Percentiles rank a stretch among this genome's conserved stretches.
These are phyloP conservation scores for Hippasteria phrygiana DNA, from an alignment of 53 echinoderm and acorn worm species.

Conservation along the genomic window DNA sequence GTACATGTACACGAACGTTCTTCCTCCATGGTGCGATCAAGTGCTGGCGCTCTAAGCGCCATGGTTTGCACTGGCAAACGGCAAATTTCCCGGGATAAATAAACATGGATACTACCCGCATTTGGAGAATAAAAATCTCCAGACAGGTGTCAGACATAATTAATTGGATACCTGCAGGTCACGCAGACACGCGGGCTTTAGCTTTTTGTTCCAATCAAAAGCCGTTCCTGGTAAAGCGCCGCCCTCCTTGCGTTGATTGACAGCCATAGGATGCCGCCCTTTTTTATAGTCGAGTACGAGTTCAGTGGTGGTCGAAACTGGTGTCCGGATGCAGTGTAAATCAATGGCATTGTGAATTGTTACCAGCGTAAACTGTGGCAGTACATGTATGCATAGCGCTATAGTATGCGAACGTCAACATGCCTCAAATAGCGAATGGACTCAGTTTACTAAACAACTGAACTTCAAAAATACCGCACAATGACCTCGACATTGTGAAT, in stretches of 20 bases:
- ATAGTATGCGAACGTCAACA: too few species aligned
- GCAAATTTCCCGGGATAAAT: background rate
- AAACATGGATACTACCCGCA: background rate
- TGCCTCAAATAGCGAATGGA: too few species aligned
- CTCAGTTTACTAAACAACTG: background rate
- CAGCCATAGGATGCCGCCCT: conserved; percentile 38
- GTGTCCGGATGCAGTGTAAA: conserved; percentile 10
- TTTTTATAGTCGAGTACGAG: conserved; percentile 27
- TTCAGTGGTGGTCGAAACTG: background rate
- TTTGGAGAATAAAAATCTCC: background rate
- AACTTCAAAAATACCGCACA: background rate
- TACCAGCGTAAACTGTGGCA: conserved; percentile 41
- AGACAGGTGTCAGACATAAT: conserved; percentile 51
- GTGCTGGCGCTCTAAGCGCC: too few species aligned
- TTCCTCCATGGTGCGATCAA: too few species aligned
- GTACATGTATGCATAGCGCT: background rate
- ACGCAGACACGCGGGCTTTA: background rate
- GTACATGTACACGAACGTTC: too few species aligned
- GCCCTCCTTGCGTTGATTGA: conserved; percentile 54
- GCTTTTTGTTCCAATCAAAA: conserved; percentile 64
- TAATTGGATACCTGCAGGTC: conserved; percentile 35
- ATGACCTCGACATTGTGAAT: conserved; percentile 10
- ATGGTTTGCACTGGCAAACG: too few species aligned
- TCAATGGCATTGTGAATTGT: background rate
- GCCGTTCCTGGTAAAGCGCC: conserved; percentile 35